Evolutionary conservation across 1,140 invertebrate species (phyloP), one percentile per base, ranked within the genome.

Genomic region (Drosophila lacteicornis): DNA sequence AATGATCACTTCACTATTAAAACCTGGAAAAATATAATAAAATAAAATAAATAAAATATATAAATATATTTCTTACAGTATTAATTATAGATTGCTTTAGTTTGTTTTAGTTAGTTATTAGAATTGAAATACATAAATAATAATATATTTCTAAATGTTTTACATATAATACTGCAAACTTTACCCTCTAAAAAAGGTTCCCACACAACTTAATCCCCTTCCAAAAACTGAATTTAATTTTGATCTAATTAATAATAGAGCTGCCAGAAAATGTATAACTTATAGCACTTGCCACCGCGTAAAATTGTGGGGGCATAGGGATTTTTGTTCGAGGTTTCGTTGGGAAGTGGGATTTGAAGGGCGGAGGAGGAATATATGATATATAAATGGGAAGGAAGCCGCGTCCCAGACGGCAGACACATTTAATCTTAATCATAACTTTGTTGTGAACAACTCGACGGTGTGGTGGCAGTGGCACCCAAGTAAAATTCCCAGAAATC

Each of bases 361-460:
- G 17, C 8, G 47, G 12, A 46, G n/a, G 43, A 40, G 38, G 17
- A 58, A 58, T 30, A 47, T 38, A 60, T 57, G 55, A 57, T 42
- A 38, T 58, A 56, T 38, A 46, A n/a, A 46, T 17, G 56, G 67
- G 25, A 65, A 79, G 62, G 42, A 65, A 79, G 62, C 67, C 67
- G 47, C 43, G 30, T 22, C 19, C 67, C 62, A 68, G 46, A 60
- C 45, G 61, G 61, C 79, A 76, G 71, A 81, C 65, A 82, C 63
- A 75, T 75, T 63, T 69, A 82, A 79, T 83, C 79, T 87, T 87
- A 87, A 87, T 87, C 84, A 87, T 87, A 87, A 87, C 80, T 82
- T 90, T 90, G 85, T 84, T 90, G 80, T 86, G 76, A 69, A 65
- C 79, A 70, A 40, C 33, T 56, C 53, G 19, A 12, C 51, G 51